phyloP scores from a whole-genome alignment of 2,797 vertebrate genomes.

The Acipenser ruthenus region DNA sequence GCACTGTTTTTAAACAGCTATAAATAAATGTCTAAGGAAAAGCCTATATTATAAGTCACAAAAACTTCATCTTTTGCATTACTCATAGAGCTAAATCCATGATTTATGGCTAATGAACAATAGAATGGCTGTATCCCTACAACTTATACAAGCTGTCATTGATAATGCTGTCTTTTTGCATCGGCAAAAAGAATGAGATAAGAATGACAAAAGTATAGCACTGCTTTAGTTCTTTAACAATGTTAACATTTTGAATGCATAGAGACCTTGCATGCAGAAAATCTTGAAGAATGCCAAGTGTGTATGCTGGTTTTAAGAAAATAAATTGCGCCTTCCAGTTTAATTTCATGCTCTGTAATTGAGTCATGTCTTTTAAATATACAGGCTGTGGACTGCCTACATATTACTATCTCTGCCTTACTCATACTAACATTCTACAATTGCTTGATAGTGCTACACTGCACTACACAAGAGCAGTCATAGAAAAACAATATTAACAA shows the following conservation, averaged over 20 bases:
- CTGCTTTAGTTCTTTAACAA: not conserved
- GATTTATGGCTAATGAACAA: not conserved
- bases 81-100: slow-evolving; percentile 11
- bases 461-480: too few species aligned
- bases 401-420: too few species aligned
- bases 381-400: too few species aligned
- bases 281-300: not conserved
- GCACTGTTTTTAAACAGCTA: slow-evolving; percentile 11
- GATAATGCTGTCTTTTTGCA: slow-evolving; percentile 14
- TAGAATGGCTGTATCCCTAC: not conserved
- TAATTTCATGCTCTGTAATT: too few species aligned
- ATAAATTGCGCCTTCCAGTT: not conserved
- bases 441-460: too few species aligned
- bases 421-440: too few species aligned
- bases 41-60: slow-evolving; percentile 12
- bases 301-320: not conserved
- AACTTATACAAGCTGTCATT: slow-evolving; percentile 16
- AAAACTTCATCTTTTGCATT: slow-evolving; percentile 13
- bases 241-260: not conserved
- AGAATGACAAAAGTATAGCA: slow-evolving; percentile 3
- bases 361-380: too few species aligned
- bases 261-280: not conserved
- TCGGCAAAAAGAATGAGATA: slow-evolving; percentile 23
- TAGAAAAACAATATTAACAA: too few species aligned
- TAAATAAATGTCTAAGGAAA: slow-evolving; percentile 15